Evolutionary conservation across 2,797 vertebrate species (phyloP).

Genomic region (Syndactyla subalaris): DNA sequence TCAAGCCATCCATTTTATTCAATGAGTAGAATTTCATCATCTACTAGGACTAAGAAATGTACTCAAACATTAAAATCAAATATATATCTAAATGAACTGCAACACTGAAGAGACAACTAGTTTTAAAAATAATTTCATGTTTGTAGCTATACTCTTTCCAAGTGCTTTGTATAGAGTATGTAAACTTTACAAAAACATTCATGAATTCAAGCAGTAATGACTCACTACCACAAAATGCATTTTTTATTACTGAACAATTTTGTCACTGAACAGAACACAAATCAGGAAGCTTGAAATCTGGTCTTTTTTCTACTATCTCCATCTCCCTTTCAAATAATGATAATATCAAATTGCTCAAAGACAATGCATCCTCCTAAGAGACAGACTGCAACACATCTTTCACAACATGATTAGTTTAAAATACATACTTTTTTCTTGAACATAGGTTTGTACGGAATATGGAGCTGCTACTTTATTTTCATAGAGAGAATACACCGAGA

Average conservation of each 20-base stretch:
- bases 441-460: constrained; percentile 57
- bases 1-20: background rate
- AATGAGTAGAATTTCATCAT: background rate
- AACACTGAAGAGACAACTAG: background rate
- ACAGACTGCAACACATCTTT: background rate
- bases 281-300: background rate
- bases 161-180: background rate
- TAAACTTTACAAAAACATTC: background rate
- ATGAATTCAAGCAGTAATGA: background rate
- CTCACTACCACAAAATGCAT: background rate
- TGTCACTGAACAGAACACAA: background rate
- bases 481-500: constrained; percentile 75
- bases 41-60: background rate
- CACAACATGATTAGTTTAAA: background rate
- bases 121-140: background rate
- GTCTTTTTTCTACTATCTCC: rapidly evolving
- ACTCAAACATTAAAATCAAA: background rate
- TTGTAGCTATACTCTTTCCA: background rate
- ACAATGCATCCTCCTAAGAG: background rate
- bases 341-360: background rate
- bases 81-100: background rate
- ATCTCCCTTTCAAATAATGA: background rate
- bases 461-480: constrained; percentile 51
- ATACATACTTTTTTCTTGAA: constrained; percentile 73
- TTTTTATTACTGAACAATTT: background rate